Base-by-base conservation (phyloP, 2,113 vertebrate genomes). In the Cygnus buccinator region DNA sequence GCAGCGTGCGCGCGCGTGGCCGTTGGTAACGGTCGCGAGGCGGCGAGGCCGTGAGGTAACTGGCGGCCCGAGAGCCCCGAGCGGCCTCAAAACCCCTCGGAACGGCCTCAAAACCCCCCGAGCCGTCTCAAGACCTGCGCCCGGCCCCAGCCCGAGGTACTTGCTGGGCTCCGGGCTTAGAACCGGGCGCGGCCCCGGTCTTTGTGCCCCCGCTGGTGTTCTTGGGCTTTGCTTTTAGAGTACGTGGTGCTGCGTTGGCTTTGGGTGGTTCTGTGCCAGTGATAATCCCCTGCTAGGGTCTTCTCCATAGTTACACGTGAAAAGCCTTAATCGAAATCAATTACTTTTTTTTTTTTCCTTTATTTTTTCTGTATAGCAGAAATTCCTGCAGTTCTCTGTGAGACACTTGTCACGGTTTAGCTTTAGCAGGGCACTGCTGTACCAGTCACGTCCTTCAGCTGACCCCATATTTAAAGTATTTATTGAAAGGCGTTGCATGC, bases 321-420 rank as follows among this genome's bases (percentile, higher is more conserved):
- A 84, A 3, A 0, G 13, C 37, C 22, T 44, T 17, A 63, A 6
- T 15, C 19, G 3, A 54, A 9, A 54, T 77, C 2, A 43, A 46
- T 48, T 44, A 44, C 43, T 2, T 44, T 22, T 48, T 48, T 9
- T 48, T 46, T 46, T n/a, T n/a, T n/a, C n/a, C n/a, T n/a, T n/a
- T n/a, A n/a, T 46, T 20, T 20, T 4, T 18, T 14, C 44, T 46
- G 22, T 48, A 48, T 48, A 48, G 5, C 46, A 48, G 46, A 17
- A 61, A 26, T 68, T n/a, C 37, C 8, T 37, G 0, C 9, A 74
- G 2, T 37, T 58, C 31, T 29, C 41, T 37, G 28, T 29, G 37
- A 48, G 23, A 8, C 9, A 0, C 13, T 48, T 54, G 14, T 44
- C 3, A 1, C 5, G 2, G 26, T 58, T 76, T 22, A 13, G 39